Base-by-base conservation (phyloP, 2,888 invertebrate species). In the Ennomos fuscantarius region DNA sequence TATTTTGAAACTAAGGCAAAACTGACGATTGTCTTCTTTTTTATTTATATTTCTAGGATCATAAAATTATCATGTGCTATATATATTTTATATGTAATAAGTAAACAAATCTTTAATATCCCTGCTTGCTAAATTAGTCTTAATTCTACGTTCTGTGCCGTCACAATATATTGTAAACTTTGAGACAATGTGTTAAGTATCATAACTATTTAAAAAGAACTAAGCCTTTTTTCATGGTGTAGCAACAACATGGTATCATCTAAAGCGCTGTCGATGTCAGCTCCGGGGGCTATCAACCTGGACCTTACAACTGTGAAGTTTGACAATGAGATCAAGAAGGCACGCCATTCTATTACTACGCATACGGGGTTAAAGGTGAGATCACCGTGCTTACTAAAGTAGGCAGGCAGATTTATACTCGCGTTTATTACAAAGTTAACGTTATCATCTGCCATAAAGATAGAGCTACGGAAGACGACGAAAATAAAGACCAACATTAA, bases 281-380 rank as follows among this genome's bases (percentile, higher is more conserved):
- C 97, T 0, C 97, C 97, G 0, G 96, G 97, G 55, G 97, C 97
- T 45, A 97, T 97, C 73, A 96, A 96, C 78, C 84, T 96, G 64
- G 96, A 96, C 47, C 94, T 94, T 72, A 91, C 93, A 1, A 94
- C 95, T 1, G 95, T 96, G 1, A 96, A 95, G 81, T 96, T 96
- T 73, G 95, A 94, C 77, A 93, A 90, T 66, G 93, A 91, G 60
- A 87, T 92, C 70, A 93, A 93, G 73, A 89, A 93, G 55, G 92
- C 93, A 0, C 73, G 93, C 12, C 89, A 92, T 66, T 93, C 93
- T n/a, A 88, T 93, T 62, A 91, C 89, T 0, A 83, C 88, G 10
- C 86, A 88, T 31, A 83, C 78, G 37, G 84, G 87, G 44, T 69
- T 85, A 1, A 87, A 91, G 89, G 90, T 90, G 72, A 50, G 13